phyloP scores from a whole-genome alignment of 2,888 invertebrate genomes.

The Caenorhabditis virilis region DNA sequence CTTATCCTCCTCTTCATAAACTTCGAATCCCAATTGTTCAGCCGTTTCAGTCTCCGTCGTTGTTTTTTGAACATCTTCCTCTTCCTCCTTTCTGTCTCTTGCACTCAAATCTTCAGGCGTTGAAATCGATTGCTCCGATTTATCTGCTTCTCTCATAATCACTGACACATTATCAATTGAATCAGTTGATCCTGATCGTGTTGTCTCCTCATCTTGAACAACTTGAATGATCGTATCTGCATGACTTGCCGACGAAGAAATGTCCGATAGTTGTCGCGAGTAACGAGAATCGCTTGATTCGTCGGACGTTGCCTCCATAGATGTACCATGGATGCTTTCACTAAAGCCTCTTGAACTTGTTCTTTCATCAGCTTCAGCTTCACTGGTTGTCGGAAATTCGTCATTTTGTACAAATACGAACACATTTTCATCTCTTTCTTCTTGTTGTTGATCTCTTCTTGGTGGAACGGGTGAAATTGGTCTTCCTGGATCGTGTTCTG shows the following conservation, averaged over 20 bases:
- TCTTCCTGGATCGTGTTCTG: constrained; percentile 49
- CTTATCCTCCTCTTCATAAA: constrained; percentile 29
- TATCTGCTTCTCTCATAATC: constrained; percentile 2
- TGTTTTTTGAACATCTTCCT: neutral
- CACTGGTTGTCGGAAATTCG: constrained; percentile 3
- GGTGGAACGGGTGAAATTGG: constrained; percentile 58
- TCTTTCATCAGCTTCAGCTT: constrained; percentile 6
- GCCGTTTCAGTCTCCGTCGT: constrained; percentile 22
- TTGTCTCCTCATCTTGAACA: neutral
- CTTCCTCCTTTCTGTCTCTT: neutral
- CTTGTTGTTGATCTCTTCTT: constrained; percentile 13
- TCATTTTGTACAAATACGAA: constrained; percentile 40
- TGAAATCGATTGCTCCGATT: neutral
- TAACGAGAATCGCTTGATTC: constrained; percentile 39
- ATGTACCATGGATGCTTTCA: constrained; percentile 40
- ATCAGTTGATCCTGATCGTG: constrained; percentile 38
- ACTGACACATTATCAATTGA: constrained; percentile 33
- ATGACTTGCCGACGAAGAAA: constrained; percentile 43
- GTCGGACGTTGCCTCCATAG: constrained; percentile 40
- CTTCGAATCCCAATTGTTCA: constrained; percentile 40
- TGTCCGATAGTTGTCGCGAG: constrained; percentile 46
- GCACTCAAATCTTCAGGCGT: constrained; percentile 2
- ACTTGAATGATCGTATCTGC: constrained; percentile 48
- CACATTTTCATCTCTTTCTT: constrained; percentile 23
- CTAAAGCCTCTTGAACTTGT: too few species aligned